phyloP scores from a whole-genome alignment of 2,797 vertebrate genomes.

The Galago senegalensis region DNA sequence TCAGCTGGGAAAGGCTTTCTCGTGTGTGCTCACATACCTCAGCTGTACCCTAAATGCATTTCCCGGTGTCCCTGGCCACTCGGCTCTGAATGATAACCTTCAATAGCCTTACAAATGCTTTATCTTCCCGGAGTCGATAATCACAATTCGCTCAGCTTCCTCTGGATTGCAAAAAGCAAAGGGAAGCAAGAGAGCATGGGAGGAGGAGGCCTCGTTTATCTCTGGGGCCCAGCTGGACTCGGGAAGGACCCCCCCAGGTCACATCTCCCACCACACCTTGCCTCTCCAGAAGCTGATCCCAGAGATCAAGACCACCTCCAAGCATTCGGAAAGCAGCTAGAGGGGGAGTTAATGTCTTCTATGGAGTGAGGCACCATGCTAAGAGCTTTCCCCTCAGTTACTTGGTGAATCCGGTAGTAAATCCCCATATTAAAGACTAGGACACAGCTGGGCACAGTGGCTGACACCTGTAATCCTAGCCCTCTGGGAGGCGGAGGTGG shows the following conservation, averaged over 20 bases:
- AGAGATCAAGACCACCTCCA: not conserved
- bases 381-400: not conserved
- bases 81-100: slow-evolving; percentile 63
- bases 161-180: slow-evolving; percentile 15
- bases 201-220: not conserved
- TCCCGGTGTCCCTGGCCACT: slow-evolving; percentile 34
- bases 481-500: no score
- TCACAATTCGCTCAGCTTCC: slow-evolving; percentile 53
- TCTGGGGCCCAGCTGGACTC: not conserved
- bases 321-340: not conserved
- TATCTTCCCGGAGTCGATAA: slow-evolving; percentile 38
- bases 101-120: slow-evolving; percentile 29
- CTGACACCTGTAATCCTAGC: no score
- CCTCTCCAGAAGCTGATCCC: not conserved
- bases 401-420: not conserved
- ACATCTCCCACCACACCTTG: not conserved
- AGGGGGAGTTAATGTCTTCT: not conserved
- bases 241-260: not conserved
- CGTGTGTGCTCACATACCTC: not conserved
- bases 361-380: not conserved
- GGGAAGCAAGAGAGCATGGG: not conserved
- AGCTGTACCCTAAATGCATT: not conserved
- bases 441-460: not conserved
- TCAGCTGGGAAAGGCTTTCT: slow-evolving; percentile 64
- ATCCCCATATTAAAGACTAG: not conserved